These are phyloP conservation scores for Alligator mississippiensis DNA, from an alignment of 2,113 vertebrate species.

Conservation along the genomic window DNA sequence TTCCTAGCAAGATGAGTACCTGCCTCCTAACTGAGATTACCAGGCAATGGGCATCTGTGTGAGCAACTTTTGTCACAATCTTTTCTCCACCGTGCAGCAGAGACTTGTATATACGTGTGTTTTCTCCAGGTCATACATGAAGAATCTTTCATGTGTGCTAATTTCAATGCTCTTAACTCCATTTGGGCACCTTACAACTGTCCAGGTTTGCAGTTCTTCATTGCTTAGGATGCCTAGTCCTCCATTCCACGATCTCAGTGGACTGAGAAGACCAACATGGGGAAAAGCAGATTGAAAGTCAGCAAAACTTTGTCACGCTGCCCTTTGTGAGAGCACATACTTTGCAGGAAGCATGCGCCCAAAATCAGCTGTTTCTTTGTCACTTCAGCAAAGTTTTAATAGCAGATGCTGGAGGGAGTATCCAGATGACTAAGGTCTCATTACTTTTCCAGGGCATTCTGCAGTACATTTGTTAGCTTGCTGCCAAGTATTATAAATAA, in stretches of 20 bases:
- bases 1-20: background rate
- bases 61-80: slow-evolving; percentile 65
- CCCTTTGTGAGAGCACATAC: background rate
- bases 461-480: slow-evolving; percentile 16
- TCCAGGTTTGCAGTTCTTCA: background rate
- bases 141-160: slow-evolving; percentile 24
- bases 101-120: slow-evolving; percentile 57
- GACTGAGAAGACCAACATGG: background rate
- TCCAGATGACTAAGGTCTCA: slow-evolving; percentile 49
- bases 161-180: slow-evolving; percentile 48
- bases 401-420: slow-evolving; percentile 55
- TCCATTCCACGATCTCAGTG: slow-evolving; percentile 48
- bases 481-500: slow-evolving; percentile 52
- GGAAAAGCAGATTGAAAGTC: background rate
- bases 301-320: background rate
- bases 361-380: slow-evolving; percentile 37
- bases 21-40: background rate
- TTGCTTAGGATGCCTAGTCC: slow-evolving; percentile 13
- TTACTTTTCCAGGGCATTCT: slow-evolving; percentile 54
- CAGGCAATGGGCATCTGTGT: slow-evolving; percentile 27
- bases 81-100: slow-evolving; percentile 65
- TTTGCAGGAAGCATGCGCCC: background rate
- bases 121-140: slow-evolving; percentile 62
- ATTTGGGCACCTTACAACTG: background rate
- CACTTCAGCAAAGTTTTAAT: slow-evolving; percentile 54